Evolutionary conservation across 2,888 invertebrate species (phyloP).

Genomic region (Mechanitis mazaeus): DNA sequence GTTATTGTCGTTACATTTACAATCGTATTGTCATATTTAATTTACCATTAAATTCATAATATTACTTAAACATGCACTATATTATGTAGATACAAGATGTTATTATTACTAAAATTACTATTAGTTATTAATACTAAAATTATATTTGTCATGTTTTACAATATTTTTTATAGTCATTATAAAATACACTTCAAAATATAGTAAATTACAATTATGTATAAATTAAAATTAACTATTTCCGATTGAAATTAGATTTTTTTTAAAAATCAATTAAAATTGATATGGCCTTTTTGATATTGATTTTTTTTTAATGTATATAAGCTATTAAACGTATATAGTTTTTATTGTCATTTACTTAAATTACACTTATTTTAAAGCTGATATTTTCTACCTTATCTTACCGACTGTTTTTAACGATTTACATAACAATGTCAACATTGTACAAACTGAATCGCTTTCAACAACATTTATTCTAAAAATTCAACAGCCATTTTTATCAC

Average conservation of each 20-base stretch:
- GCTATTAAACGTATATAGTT: constrained; percentile 21
- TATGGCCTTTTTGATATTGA: constrained; percentile 58
- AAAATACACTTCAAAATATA: constrained; percentile 7
- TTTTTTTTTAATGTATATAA: constrained; percentile 16
- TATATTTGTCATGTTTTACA: background rate
- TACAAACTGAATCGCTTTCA: constrained; percentile 49
- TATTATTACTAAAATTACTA: background rate
- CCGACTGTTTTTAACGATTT: constrained; percentile 38
- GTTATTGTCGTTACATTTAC: constrained; percentile 51
- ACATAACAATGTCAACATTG: constrained; percentile 54
- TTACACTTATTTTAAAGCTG: constrained; percentile 49
- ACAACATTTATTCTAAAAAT: constrained; percentile 62
- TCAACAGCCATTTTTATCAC: constrained; percentile 73
- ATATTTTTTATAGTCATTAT: background rate
- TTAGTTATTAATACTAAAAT: background rate
- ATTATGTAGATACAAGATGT: constrained; percentile 2
- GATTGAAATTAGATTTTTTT: background rate
- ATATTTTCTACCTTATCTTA: constrained; percentile 36
- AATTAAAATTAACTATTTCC: background rate
- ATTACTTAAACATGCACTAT: constrained; percentile 15
- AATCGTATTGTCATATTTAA: constrained; percentile 52
- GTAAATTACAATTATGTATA: constrained; percentile 2
- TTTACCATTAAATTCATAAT: constrained; percentile 29
- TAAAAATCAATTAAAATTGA: constrained; percentile 34
- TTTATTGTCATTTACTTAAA: constrained; percentile 57